These are phyloP conservation scores for Halictus ligatus DNA, from an alignment of 2,888 invertebrate species.

Conservation along the genomic window DNA sequence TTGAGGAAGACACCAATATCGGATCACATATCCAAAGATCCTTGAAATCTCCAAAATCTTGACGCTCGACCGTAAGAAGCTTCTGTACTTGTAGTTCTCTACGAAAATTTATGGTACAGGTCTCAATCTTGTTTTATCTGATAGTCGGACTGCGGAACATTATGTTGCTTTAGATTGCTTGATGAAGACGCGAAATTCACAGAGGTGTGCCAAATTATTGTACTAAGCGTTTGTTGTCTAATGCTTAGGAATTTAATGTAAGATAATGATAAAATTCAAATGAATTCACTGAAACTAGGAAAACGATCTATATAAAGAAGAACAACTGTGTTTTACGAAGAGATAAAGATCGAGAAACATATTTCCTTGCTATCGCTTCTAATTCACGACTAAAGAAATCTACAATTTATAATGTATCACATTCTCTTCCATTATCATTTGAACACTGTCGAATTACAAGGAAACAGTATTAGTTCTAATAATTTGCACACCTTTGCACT, in stretches of 20 bases:
- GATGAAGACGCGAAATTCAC: background rate
- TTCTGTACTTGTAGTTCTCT: slow-evolving; percentile 10
- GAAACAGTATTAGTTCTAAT: background rate
- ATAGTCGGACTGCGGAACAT: background rate
- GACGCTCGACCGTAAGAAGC: slow-evolving; percentile 3
- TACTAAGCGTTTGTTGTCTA: background rate
- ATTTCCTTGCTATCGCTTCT: background rate
- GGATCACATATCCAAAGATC: slow-evolving; percentile 10
- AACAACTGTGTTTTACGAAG: background rate
- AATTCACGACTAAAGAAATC: background rate
- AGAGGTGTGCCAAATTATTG: slow-evolving; percentile 13
- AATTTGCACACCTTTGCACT: background rate
- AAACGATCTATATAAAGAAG: background rate
- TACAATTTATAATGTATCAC: slow-evolving; percentile 5
- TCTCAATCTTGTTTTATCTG: slow-evolving; percentile 23
- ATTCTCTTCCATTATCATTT: background rate
- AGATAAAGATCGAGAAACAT: background rate
- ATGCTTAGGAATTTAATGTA: background rate
- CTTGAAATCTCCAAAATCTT: slow-evolving; percentile 1
- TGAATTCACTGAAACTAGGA: background rate
- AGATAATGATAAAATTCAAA: background rate
- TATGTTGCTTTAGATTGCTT: background rate
- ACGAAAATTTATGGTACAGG: slow-evolving; percentile 5
- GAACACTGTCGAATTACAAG: background rate
- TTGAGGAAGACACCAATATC: slow-evolving; percentile 6